Percentiles rank a stretch among this genome's conserved stretches.
Evolutionary conservation across 35 echinoderm and acorn worm genomes (phyloP).

Genomic region (Hemicentrotus pulcherrimus): DNA sequence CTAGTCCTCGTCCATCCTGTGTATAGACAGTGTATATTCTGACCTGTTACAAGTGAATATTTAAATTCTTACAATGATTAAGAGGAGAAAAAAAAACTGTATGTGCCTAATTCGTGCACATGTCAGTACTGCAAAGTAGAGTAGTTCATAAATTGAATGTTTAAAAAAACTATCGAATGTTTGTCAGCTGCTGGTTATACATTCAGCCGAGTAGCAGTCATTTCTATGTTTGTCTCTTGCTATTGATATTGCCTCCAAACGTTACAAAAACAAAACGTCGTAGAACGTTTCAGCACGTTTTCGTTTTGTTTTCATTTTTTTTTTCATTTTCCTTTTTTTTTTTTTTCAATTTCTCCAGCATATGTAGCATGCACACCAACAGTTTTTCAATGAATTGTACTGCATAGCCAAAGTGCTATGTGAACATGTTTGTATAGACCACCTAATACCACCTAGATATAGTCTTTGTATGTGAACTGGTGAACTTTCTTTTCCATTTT

Average conservation of each 20-base stretch:
- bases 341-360: background rate
- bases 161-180: conserved; percentile 27
- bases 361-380: conserved; percentile 27
- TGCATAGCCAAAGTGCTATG: conserved; percentile 44
- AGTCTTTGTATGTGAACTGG: conserved; percentile 47
- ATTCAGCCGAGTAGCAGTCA: conserved; percentile 21
- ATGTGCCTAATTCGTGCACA: conserved; percentile 54
- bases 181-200: background rate
- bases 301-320: background rate
- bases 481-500: conserved; percentile 37
- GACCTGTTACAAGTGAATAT: conserved; percentile 51
- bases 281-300: conserved; percentile 11
- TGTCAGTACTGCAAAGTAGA: conserved; percentile 53
- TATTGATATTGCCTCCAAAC: conserved; percentile 30
- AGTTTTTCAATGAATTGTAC: conserved; percentile 42
- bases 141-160: conserved; percentile 40
- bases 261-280: background rate
- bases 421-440: conserved; percentile 40
- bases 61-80: conserved; percentile 53
- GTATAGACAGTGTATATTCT: conserved; percentile 58
- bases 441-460: conserved; percentile 29
- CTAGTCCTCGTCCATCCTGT: conserved; percentile 34
- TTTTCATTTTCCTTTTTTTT: background rate
- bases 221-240: conserved; percentile 43
- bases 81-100: conserved; percentile 44